phyloP scores from a whole-genome alignment of 2,797 vertebrate genomes.

The Argya squamiceps region DNA sequence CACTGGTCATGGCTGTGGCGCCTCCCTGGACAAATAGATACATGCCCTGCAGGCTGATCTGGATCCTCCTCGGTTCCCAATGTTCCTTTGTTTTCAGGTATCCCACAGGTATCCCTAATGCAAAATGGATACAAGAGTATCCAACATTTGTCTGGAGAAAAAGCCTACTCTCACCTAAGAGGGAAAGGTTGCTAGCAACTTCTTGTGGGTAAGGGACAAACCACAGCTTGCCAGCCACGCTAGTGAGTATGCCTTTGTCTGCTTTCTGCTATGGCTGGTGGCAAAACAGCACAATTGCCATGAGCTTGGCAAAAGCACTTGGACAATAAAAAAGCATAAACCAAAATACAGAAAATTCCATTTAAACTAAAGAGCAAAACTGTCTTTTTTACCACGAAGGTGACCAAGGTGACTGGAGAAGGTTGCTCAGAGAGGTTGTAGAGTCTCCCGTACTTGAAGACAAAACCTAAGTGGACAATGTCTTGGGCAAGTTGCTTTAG shows the following conservation, averaged over 20 bases:
- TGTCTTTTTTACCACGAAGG: not conserved
- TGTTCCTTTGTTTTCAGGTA: accelerated
- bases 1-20: not conserved
- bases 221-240: not conserved
- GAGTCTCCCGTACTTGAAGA: not conserved
- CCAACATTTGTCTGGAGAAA: not conserved
- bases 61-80: not conserved
- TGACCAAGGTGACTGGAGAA: not conserved
- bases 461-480: not conserved
- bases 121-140: not conserved
- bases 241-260: not conserved
- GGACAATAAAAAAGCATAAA: not conserved
- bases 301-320: not conserved
- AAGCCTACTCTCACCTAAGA: not conserved
- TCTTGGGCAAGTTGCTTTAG: not conserved
- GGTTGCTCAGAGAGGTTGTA: not conserved
- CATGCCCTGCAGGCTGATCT: not conserved
- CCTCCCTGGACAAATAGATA: not conserved
- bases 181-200: accelerated
- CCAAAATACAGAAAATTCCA: not conserved
- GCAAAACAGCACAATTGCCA: not conserved
- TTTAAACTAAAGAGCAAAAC: not conserved
- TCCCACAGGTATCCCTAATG: not conserved
- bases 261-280: not conserved
- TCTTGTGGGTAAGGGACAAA: not conserved